phyloP scores from a whole-genome alignment of 30 jellyfish, hydroid and myxozoan species.

The Hydractinia symbiolongicarpus region DNA sequence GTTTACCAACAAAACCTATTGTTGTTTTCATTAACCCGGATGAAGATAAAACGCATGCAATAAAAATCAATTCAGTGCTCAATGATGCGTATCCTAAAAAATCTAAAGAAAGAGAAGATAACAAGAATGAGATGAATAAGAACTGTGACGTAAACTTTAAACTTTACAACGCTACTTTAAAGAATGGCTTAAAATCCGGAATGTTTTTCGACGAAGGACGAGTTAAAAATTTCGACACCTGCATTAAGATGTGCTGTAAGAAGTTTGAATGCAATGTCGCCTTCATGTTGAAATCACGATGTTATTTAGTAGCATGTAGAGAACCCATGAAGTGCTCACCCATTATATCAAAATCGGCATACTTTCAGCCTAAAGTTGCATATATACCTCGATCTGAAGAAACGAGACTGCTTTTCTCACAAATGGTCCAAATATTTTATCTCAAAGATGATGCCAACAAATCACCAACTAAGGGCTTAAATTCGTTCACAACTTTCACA shows the following conservation, averaged over 20 bases:
- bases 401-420: not conserved
- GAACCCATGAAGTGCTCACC: slow-evolving; percentile 44
- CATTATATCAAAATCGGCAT: slow-evolving; percentile 44
- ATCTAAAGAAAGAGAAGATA: not conserved
- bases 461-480: not conserved
- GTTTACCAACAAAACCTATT: not conserved
- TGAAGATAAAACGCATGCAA: not conserved
- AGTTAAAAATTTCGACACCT: slow-evolving; percentile 40
- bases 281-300: slow-evolving; percentile 57
- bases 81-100: not conserved
- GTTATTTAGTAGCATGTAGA: slow-evolving; percentile 65
- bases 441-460: not conserved
- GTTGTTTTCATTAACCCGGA: not conserved
- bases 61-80: not conserved
- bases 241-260: slow-evolving; percentile 72
- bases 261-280: slow-evolving; percentile 69
- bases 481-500: too few relatives aligned
- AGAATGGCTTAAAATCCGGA: slow-evolving; percentile 27
- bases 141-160: slow-evolving; percentile 7
- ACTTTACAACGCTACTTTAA: slow-evolving; percentile 22
- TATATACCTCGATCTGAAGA: slow-evolving; percentile 23
- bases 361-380: slow-evolving; percentile 45
- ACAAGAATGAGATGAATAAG: not conserved
- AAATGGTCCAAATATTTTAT: slow-evolving; percentile 12
- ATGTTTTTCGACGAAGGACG: slow-evolving; percentile 42